Evolutionary conservation across 2,113 vertebrate species (phyloP).

Genomic region (Podarcis raffonei): DNA sequence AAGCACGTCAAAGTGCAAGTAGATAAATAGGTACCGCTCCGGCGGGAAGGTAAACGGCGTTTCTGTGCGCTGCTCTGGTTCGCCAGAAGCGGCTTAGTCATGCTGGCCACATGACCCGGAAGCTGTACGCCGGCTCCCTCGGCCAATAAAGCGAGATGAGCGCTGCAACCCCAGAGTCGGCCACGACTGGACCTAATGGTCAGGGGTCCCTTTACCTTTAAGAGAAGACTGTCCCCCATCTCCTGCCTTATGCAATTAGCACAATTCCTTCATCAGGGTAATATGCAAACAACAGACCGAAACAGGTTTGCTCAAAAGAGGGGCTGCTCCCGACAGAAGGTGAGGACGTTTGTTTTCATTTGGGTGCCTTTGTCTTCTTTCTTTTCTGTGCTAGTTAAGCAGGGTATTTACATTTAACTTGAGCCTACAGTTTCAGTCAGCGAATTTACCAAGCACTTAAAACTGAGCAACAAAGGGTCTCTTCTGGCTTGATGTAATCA

Average conservation of each 20-base stretch:
- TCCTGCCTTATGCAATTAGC: not conserved
- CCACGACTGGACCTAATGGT: too few species aligned
- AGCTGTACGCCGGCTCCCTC: too few species aligned
- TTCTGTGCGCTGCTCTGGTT: too few species aligned
- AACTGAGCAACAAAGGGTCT: not conserved
- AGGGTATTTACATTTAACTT: conserved; percentile 17
- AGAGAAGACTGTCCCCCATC: not conserved
- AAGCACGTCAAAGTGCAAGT: too few species aligned
- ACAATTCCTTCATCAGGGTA: conserved; percentile 4
- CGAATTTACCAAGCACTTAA: not conserved
- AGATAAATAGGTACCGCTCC: too few species aligned
- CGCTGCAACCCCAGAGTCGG: too few species aligned
- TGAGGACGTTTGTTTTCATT: not conserved
- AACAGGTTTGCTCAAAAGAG: not conserved
- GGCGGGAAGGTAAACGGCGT: too few species aligned
- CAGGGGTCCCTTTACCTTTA: too few species aligned
- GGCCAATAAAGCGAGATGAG: too few species aligned
- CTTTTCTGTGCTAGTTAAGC: not conserved
- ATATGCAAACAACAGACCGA: not conserved
- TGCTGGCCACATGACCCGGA: too few species aligned
- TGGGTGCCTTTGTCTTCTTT: conserved; percentile 11
- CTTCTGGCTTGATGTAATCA: conserved; percentile 1
- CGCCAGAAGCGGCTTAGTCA: too few species aligned
- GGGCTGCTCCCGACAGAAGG: not conserved
- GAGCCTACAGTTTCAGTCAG: not conserved